phyloP scores from a whole-genome alignment of 2,888 invertebrate species.

The Drosophila acutilabella region DNA sequence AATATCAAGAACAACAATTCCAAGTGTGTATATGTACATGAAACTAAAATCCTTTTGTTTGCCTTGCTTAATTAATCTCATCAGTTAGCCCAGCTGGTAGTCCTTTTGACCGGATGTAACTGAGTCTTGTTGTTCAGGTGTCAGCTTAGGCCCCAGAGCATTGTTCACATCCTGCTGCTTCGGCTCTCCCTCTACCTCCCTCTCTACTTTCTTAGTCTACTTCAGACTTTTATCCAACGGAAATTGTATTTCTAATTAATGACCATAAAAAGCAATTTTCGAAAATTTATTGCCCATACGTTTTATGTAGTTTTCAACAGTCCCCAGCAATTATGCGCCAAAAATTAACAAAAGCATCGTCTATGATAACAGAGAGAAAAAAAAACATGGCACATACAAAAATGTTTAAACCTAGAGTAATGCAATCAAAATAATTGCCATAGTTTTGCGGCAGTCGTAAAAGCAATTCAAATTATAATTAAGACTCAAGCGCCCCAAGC shows the following conservation, averaged over 20 bases:
- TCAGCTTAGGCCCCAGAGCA: constrained; percentile 58
- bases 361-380: constrained; percentile 1
- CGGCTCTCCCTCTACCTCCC: no score
- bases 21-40: constrained; percentile 52
- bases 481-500: constrained; percentile 64
- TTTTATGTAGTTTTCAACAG: constrained; percentile 53
- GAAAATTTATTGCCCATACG: constrained; percentile 59
- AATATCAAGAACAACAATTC: constrained; percentile 35
- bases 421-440: constrained; percentile 71
- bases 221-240: constrained; percentile 31
- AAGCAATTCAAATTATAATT: constrained; percentile 76
- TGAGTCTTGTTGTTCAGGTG: constrained; percentile 67
- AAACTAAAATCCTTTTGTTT: constrained; percentile 79
- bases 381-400: constrained; percentile 9
- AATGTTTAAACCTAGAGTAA: constrained; percentile 32
- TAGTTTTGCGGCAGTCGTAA: constrained; percentile 60
- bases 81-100: constrained; percentile 65
- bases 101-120: constrained; percentile 74
- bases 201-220: background rate
- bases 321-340: constrained; percentile 32
- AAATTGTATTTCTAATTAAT: constrained; percentile 76
- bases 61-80: constrained; percentile 76
- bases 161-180: constrained; percentile 37
- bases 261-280: constrained; percentile 71
- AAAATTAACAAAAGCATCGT: constrained; percentile 55